Base-by-base conservation (phyloP, 2,113 vertebrate genomes). In the Nothobranchius kuhntae region DNA sequence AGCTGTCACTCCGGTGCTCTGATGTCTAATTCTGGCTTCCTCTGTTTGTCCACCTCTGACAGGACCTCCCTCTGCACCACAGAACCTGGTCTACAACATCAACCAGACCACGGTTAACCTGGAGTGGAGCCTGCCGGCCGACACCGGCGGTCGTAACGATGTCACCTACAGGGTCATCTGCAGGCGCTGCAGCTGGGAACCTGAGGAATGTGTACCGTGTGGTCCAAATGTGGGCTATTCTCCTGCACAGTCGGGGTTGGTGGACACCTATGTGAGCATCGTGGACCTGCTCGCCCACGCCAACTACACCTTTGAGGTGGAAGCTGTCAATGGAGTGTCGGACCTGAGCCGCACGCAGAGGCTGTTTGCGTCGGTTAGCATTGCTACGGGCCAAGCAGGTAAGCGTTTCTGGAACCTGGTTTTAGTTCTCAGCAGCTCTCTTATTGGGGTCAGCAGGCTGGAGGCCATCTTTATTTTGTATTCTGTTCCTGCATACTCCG, bases 41-140 rank as follows among this genome's bases (percentile, higher is more conserved):
- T 84, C 66, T 36, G 7, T 74, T 30, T n/a, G 53, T 83, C 76
- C 72, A 62, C 55, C 79, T 60, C 90, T 83, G 84, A 66, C 84
- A 91, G 97, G 98, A 89, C 98, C 97, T 86, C 98, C 98, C 60
- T 99, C 98, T 42, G 97, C 97, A 80, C 98, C 98, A 24, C 97
- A 98, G 90, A 98, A 99, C 91, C 94, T 99, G 83, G 97, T 99
- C 91, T 99, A 96, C 93, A 99, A 98, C 91, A 99, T 98, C 93
- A 99, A 99, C 92, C 97, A 99, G 91, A 99, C 97, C 75, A 96
- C 95, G 0, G 95, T 99, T 53, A 95, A 93, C 89, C 92, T 99
- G 87, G 98, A 99, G 86, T 99, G 97, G 98, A 94, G 93, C 86
- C 97, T 96, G 53, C 96, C 98, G 7, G 96, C 96, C 0, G 98